These are phyloP conservation scores for Sphyrna mokarran DNA, from an alignment of 2,113 vertebrate genomes.

Conservation along the genomic window DNA sequence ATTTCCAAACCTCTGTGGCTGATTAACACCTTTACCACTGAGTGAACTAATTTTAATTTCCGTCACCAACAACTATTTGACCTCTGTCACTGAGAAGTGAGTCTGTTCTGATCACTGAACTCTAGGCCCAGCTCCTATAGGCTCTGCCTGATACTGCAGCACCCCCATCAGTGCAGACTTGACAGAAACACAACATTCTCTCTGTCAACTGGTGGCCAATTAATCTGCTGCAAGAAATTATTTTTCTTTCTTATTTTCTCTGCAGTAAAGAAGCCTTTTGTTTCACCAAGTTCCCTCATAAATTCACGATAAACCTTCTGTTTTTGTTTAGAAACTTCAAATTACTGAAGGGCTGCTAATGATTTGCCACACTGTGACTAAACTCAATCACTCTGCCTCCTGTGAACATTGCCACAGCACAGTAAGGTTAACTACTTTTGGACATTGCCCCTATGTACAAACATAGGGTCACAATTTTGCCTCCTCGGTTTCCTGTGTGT, in stretches of 20 bases:
- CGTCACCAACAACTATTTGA: conserved; percentile 38
- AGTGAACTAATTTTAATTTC: conserved; percentile 45
- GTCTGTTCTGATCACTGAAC: too few species aligned
- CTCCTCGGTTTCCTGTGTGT: not conserved
- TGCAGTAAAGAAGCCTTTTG: not conserved
- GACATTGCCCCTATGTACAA: not conserved
- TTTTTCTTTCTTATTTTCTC: not conserved
- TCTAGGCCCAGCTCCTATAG: not conserved
- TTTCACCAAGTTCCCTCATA: not conserved
- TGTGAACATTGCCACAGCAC: not conserved
- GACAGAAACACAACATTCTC: not conserved
- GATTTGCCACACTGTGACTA: not conserved
- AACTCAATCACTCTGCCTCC: not conserved
- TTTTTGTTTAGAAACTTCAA: not conserved
- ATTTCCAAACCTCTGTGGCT: conserved; percentile 41
- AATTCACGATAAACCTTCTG: not conserved
- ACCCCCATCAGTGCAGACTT: not conserved
- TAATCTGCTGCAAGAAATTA: not conserved
- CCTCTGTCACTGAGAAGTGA: not conserved
- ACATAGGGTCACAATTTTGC: not conserved
- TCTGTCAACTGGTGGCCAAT: not conserved
- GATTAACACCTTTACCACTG: conserved; percentile 40
- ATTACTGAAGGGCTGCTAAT: not conserved
- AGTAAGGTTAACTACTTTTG: not conserved
- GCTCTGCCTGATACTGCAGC: not conserved